Percentiles rank a stretch among this genome's conserved stretches.
These are phyloP conservation scores for Rhagoletis pomonella DNA, from an alignment of 1,140 invertebrate species.

Conservation along the genomic window DNA sequence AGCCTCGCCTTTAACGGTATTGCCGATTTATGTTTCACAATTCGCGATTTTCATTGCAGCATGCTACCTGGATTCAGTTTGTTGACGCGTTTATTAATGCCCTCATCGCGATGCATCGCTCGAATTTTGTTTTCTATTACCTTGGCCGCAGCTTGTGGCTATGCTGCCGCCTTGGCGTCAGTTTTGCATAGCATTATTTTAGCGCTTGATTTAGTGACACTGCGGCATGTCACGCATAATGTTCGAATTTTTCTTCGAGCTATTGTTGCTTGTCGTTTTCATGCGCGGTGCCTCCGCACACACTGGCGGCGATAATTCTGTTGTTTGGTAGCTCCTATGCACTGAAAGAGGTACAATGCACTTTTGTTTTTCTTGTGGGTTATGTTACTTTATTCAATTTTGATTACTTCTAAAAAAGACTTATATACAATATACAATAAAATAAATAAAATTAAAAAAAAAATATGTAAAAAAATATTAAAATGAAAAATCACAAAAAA, in stretches of 20 bases:
- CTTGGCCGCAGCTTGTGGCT: background rate
- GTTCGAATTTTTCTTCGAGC: background rate
- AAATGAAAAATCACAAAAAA: too few species aligned
- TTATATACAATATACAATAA: too few species aligned
- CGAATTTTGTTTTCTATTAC: background rate
- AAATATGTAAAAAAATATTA: too few species aligned
- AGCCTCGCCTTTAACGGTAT: background rate
- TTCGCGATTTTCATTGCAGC: background rate
- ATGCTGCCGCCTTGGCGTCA: background rate
- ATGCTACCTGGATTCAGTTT: background rate
- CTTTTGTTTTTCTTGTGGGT: too few species aligned
- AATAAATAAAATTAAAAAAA: too few species aligned
- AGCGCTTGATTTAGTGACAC: slow-evolving; percentile 15
- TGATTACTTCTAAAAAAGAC: too few species aligned
- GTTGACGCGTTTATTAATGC: slow-evolving; percentile 37
- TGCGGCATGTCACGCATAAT: slow-evolving; percentile 46
- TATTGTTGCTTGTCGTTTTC: too few species aligned
- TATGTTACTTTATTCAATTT: too few species aligned
- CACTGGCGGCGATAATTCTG: background rate
- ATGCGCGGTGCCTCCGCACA: too few species aligned
- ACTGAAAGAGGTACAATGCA: too few species aligned
- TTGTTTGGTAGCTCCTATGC: too few species aligned
- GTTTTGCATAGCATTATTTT: background rate
- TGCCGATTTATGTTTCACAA: slow-evolving; percentile 40
- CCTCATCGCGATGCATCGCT: background rate